Conservation (phyloP, 2,888 invertebrate genomes). For the Taphrorychus bicolor region DNA sequence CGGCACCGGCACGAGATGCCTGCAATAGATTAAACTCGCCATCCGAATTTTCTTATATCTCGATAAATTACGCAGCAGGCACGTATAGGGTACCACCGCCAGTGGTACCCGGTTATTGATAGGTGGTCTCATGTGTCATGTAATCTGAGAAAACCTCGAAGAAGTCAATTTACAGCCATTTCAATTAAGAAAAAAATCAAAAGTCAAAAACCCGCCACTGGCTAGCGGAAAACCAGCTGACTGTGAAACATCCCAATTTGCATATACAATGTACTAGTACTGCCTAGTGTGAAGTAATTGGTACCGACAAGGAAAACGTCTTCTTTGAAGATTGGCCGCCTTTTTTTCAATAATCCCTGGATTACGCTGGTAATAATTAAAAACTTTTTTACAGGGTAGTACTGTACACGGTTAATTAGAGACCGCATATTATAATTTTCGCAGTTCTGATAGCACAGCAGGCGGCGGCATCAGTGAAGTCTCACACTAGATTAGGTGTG, state of each 20-base stretch:
- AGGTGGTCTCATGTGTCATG: slow-evolving; percentile 25
- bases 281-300: neutral
- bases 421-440: neutral
- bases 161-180: no score
- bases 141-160: neutral
- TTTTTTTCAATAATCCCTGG: neutral
- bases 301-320: neutral
- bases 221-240: neutral
- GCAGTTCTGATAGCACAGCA: neutral
- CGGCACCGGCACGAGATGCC: neutral
- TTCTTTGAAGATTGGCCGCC: neutral
- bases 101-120: slow-evolving; percentile 9
- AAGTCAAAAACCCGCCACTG: neutral
- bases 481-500: neutral
- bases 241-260: neutral
- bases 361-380: neutral
- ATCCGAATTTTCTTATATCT: slow-evolving; percentile 4
- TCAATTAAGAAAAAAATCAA: no score
- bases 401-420: neutral
- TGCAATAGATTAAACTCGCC: neutral
- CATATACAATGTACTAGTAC: neutral
- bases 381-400: neutral
- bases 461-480: neutral
- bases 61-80: slow-evolving; percentile 19
- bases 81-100: slow-evolving; percentile 2